Percentiles rank a stretch among this genome's conserved stretches.
phyloP scores from a whole-genome alignment of 2,888 invertebrate genomes.

The Augiades crinisus region DNA sequence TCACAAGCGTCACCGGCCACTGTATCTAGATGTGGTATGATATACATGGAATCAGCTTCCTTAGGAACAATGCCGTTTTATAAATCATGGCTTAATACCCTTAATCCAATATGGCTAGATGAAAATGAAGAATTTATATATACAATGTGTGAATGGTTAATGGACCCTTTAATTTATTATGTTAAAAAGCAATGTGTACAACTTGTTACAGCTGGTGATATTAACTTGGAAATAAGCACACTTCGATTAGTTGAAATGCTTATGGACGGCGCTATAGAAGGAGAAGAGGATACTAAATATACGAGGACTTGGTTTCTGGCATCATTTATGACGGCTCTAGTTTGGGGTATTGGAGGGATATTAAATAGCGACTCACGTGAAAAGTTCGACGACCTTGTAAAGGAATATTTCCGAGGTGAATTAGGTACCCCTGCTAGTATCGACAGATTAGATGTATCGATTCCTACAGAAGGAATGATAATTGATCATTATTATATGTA shows the following conservation, averaged over 20 bases:
- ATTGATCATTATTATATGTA: slow-evolving; percentile 92
- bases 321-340: slow-evolving; percentile 86
- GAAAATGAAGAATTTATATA: slow-evolving; percentile 82
- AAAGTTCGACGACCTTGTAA: slow-evolving; percentile 84
- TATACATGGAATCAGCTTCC: slow-evolving; percentile 92
- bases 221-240: slow-evolving; percentile 86
- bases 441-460: slow-evolving; percentile 86
- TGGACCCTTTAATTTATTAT: slow-evolving; percentile 88
- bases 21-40: slow-evolving; percentile 94
- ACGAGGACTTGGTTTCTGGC: slow-evolving; percentile 88
- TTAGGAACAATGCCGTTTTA: slow-evolving; percentile 92
- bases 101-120: slow-evolving; percentile 83
- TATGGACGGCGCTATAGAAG: slow-evolving; percentile 86
- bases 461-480: slow-evolving; percentile 89
- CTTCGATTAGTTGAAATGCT: slow-evolving; percentile 89
- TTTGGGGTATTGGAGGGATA: slow-evolving; percentile 94
- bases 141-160: slow-evolving; percentile 87
- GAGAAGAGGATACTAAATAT: slow-evolving; percentile 87
- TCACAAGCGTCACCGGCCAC: slow-evolving; percentile 93
- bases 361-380: slow-evolving; percentile 87
- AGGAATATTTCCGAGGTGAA: slow-evolving; percentile 73
- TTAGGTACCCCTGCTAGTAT: slow-evolving; percentile 67
- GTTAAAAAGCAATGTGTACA: slow-evolving; percentile 86
- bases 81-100: slow-evolving; percentile 88
- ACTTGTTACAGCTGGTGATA: slow-evolving; percentile 85